These are phyloP conservation scores for Oophaga sylvatica DNA, from an alignment of 2,797 vertebrate genomes.

Conservation along the genomic window DNA sequence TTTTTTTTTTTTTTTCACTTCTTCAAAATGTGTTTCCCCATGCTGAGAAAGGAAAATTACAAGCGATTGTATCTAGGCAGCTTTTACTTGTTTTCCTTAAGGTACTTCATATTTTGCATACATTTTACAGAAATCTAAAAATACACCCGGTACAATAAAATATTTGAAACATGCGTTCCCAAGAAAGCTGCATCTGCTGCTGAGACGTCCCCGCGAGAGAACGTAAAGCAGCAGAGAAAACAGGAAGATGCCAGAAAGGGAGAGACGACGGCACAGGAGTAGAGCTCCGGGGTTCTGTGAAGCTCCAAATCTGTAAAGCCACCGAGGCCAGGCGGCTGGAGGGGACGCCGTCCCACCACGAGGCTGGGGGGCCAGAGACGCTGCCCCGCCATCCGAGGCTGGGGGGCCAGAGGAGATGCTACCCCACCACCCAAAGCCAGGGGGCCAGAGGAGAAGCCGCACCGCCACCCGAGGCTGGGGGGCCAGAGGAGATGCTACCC, in stretches of 20 bases:
- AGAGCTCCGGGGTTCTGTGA: neutral
- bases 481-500: too few species aligned
- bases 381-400: too few species aligned
- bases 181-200: neutral
- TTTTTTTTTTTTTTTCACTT: neutral
- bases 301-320: neutral
- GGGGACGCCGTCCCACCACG: too few species aligned
- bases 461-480: too few species aligned
- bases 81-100: neutral
- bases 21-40: neutral
- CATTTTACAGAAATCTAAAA: neutral
- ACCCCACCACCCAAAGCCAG: too few species aligned
- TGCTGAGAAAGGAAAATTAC: constrained; percentile 1
- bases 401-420: too few species aligned
- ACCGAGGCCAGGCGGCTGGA: too few species aligned
- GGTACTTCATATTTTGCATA: neutral
- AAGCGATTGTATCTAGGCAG: neutral
- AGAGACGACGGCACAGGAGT: neutral
- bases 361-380: too few species aligned
- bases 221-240: neutral
- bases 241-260: neutral
- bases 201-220: neutral
- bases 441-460: too few species aligned
- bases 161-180: neutral
- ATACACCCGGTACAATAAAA: neutral